Base-by-base conservation (phyloP, 2,888 invertebrate genomes). In the Thysanoteuthis rhombus region DNA sequence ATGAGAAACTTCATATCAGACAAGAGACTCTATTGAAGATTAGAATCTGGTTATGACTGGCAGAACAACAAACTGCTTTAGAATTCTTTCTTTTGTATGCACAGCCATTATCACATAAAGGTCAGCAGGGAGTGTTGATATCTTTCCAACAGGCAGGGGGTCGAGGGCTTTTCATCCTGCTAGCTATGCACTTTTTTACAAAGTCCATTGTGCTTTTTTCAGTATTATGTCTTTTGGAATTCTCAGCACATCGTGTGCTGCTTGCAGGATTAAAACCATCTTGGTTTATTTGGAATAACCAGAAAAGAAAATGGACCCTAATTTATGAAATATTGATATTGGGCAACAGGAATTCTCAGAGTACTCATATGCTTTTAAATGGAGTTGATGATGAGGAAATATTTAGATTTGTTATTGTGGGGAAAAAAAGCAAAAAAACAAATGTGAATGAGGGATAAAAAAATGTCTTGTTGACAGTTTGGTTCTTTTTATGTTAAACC, bases 41-140 rank as follows among this genome's bases (percentile, higher is more conserved):
- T 75, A n/a, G n/a, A 75, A 75, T 75, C 75, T 75, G 75, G n/a
- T 75, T 75, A 75, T 75, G 75, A 75, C 75, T 75, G n/a, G 75
- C 75, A 75, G n/a, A 75, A 75, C 75, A 75, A 75, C 75, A 75
- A 75, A 75, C 52, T 52, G 52, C 52, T 52, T 22, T 25, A 22
- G 5, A 75, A n/a, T 16, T 16, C 75, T 36, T 16, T n/a, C 75
- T 75, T 75, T 75, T 75, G 75, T 75, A 75, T 75, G 75, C 75
- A 75, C 75, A 75, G 75, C 75, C 75, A 75, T 75, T 75, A 75
- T 75, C 75, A 36, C 75, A 75, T 75, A 75, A 75, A 75, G 75
- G 75, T 75, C 75, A 75, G n/a, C 75, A 75, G 10, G n/a, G 75
- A n/a, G 75, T 75, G 75, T 75, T n/a, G n/a, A 75, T 75, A 75